Evolutionary conservation across 2,797 vertebrate species (phyloP), one percentile per base, ranked within the genome.

Genomic region (Peromyscus attwateri): DNA sequence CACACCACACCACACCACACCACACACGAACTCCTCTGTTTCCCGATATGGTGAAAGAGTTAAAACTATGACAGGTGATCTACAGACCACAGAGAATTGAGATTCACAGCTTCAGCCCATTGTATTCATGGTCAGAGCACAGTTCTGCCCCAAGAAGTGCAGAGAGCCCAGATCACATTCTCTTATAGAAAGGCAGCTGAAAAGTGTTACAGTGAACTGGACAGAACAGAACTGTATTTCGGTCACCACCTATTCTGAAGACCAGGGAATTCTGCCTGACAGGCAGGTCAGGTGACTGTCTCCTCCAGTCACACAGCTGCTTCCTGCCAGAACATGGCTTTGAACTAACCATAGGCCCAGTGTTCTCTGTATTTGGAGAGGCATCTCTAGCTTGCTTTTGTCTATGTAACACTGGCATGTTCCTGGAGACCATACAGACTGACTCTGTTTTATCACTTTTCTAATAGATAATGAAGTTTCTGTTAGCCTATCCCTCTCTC

Each of bases 401-500:
- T 73, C 75, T 14, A 3, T 34, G 25, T 60, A 49, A 3, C 12
- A 1, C 49, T 14, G 17, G 64, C 52, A 55, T 55, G 52, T 55
- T 94, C 29, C 91, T 60, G 71, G 83, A 94, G 88, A 57, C 2
- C 3, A 70, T 21, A 25, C 84, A 68, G 73, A 66, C 79, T 14
- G 0, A 52, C 57, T 75, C 87, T 64, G 43, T 14, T 76, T 12
- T 25, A 52, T 96, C 87, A 60, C 66, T 95, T 95, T 96, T 77
- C 95, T 95, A 88, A 96, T 76, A 75, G 94, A 92, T 97, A 95
- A 92, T 91, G 88, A 40, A 62, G 37, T 85, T 96, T 96, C 95
- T 95, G 55, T 43, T 92, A 95, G 71, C 70, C 70, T 76, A 62
- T 88, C 92, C 52, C 81, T 96, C 94, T 81, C 60, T 92, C 91